A percentile compares a stretch with the other conserved stretches of the same genome.
Evolutionary conservation across 2,888 invertebrate species (phyloP).

Genomic region (Pollenia angustigena): DNA sequence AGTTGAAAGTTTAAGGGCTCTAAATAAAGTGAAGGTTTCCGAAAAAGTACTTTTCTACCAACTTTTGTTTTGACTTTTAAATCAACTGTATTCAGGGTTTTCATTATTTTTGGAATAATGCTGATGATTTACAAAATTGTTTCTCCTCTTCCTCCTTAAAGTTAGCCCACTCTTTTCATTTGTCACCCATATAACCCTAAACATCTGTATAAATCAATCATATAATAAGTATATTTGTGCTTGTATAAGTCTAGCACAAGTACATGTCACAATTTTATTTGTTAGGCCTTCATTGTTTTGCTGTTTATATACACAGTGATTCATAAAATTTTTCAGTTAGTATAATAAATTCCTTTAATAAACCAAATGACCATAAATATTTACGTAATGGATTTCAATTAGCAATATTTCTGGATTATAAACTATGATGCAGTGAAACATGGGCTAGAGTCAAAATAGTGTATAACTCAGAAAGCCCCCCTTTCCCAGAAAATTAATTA

Average conservation of each 20-base stretch:
- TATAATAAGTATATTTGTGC: background rate
- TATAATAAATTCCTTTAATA: too few species aligned
- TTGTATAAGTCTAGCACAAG: conserved; percentile 16
- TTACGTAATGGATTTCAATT: background rate
- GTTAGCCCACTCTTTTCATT: conserved; percentile 1
- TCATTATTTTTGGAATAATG: too few species aligned
- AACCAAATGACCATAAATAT: too few species aligned
- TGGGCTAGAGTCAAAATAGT: too few species aligned
- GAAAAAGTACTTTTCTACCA: too few species aligned
- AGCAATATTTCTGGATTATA: background rate
- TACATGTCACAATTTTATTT: conserved; percentile 47
- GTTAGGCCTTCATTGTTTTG: background rate
- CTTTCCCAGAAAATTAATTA: too few species aligned
- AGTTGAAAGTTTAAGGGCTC: too few species aligned
- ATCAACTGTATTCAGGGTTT: too few species aligned
- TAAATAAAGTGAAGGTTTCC: too few species aligned
- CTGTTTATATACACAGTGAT: conserved; percentile 24
- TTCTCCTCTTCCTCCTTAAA: background rate
- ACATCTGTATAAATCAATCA: conserved; percentile 47
- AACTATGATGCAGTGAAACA: too few species aligned
- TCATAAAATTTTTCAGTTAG: background rate
- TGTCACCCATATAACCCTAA: conserved; percentile 50
- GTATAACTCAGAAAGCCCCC: too few species aligned
- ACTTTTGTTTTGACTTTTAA: background rate
- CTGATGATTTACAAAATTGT: background rate